Evolutionary conservation across 2,113 vertebrate species (phyloP).

Genomic region (Perca flavescens): DNA sequence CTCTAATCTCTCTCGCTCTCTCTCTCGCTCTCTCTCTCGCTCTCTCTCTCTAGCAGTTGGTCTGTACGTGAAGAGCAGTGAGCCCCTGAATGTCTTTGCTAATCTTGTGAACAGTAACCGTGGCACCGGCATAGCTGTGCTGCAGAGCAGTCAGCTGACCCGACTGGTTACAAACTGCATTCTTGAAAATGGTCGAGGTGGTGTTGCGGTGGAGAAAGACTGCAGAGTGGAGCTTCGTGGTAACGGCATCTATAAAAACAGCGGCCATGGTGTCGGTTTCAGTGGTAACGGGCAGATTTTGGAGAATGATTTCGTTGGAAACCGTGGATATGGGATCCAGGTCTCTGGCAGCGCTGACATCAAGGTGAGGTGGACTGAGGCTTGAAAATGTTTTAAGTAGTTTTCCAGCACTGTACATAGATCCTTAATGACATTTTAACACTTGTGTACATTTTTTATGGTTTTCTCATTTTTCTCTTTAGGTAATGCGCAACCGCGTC

Average conservation of each 20-base stretch:
- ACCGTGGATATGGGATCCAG: conserved; percentile 87
- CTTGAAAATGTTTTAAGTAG: too few species aligned
- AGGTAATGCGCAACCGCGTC: conserved; percentile 92
- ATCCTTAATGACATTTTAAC: not conserved
- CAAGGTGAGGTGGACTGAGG: conserved; percentile 82
- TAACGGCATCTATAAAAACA: conserved; percentile 92
- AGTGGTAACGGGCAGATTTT: conserved; percentile 87
- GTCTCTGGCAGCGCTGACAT: conserved; percentile 86
- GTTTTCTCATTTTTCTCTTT: conserved; percentile 32
- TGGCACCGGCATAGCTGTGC: conserved; percentile 85
- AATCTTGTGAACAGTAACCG: conserved; percentile 89
- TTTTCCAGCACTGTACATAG: not conserved
- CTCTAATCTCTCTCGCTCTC: not conserved
- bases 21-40: not conserved
- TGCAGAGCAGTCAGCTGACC: conserved; percentile 90
- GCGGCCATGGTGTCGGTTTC: conserved; percentile 87
- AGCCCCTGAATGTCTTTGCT: conserved; percentile 87
- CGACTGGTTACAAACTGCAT: conserved; percentile 89
- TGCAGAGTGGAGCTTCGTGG: conserved; percentile 90
- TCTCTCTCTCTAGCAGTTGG: conserved; percentile 86
- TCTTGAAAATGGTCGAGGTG: conserved; percentile 86
- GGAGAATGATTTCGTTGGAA: conserved; percentile 93
- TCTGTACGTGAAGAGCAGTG: conserved; percentile 90
- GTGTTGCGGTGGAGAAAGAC: conserved; percentile 87
- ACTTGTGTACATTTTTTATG: not conserved